Evolutionary conservation across 2,888 invertebrate species (phyloP), one percentile per base, ranked within the genome.

Genomic region (Pyrochroa serraticornis): DNA sequence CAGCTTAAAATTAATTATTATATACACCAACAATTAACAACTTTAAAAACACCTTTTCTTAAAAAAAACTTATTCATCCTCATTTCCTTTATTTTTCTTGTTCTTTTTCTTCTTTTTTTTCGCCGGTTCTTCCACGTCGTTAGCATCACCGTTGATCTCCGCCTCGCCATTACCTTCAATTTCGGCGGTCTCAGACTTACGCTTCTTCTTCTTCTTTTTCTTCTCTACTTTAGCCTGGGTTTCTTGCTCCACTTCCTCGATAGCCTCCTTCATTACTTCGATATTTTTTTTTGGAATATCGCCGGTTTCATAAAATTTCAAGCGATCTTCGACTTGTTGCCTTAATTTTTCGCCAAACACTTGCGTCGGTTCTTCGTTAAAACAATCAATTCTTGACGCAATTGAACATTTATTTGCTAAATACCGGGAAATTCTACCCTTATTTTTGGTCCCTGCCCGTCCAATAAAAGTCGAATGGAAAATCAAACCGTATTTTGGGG

Each of bases 341-440:
- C 89, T 86, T 6, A 97, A 82, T 68, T 91, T 90, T 58, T 93
- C 91, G 6, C 97, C 96, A 79, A 91, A 97, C 0, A 95, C 80
- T 1, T 71, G 69, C 0, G 88, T 87, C 31, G 91, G 90, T 35
- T 79, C 82, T 71, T 94, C 93, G 79, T 92, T 83, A 82, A 99
- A 99, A 76, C 97, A 97, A 80, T 99, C 99, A 61, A 99, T 96
- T 72, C 99, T 85, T 0, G 97, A 95, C 0, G 99, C 99, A 63
- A 99, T 95, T 0, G 97, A 95, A 81, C 99, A 99, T 81, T 99
- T 99, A 79, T 99, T 99, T 35, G 99, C 99, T 57, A 99, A 83
- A 80, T 95, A 99, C 32, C 99, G 85, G 12, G 97, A 98, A 74
- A 99, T 97, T 49, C 97, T 84, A 0, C 99, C 99, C 79, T 99